Evolutionary conservation across 2,888 invertebrate genomes (phyloP).

Genomic region (Melitaea athalia): DNA sequence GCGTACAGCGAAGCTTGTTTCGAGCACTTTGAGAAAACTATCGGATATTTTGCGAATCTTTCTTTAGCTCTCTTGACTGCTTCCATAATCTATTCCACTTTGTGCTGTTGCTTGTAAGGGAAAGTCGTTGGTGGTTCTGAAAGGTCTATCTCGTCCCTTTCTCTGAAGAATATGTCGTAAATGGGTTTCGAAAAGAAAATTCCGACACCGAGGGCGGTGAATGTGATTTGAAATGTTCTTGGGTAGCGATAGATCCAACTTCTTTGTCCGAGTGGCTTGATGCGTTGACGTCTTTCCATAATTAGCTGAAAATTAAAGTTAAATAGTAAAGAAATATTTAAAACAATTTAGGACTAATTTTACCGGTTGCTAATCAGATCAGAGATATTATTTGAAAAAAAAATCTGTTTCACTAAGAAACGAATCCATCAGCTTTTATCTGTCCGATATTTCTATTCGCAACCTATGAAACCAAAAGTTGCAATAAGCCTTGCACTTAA

Average conservation of each 20-base stretch:
- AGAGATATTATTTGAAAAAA: too few species aligned
- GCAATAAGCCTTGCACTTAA: too few species aligned
- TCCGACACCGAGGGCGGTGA: conserved; percentile 75
- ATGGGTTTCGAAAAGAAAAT: conserved; percentile 87
- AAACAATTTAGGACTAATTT: too few species aligned
- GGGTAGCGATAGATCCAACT: conserved; percentile 85
- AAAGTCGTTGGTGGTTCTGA: conserved; percentile 61
- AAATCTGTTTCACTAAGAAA: too few species aligned
- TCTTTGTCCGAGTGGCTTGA: conserved; percentile 77
- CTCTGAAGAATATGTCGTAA: conserved; percentile 84
- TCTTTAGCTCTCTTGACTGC: conserved; percentile 88
- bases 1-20: conserved; percentile 88
- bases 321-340: background rate
- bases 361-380: too few species aligned
- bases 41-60: conserved; percentile 88
- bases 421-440: too few species aligned
- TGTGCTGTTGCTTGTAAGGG: conserved; percentile 20
- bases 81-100: conserved; percentile 84
- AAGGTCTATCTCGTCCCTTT: conserved; percentile 52
- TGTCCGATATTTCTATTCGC: too few species aligned
- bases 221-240: conserved; percentile 78
- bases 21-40: conserved; percentile 87
- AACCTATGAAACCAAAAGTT: too few species aligned
- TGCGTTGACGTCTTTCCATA: conserved; percentile 69
- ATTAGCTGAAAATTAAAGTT: conserved; percentile 52